Base-by-base conservation (phyloP, 2,888 invertebrate genomes). In the Clostera curtula region DNA sequence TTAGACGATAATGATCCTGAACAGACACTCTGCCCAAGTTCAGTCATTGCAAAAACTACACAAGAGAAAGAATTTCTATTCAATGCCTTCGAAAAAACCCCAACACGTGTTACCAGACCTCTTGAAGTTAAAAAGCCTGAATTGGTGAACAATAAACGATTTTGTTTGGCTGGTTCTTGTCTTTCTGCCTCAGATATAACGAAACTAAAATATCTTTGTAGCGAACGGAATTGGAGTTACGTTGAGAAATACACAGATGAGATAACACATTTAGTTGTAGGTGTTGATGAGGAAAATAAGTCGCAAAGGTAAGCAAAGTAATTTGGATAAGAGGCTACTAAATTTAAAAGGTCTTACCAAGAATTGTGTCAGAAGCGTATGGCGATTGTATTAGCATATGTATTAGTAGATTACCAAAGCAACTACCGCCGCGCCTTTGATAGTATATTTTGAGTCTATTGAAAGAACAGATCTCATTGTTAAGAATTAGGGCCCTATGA, bases 211-310 rank as follows among this genome's bases (percentile, higher is more conserved):
- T 17, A 33, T 4, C 40, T 80, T 5, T 82, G 82, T 43, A 33
- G 31, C 5, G 49, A 58, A 33, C 55, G 41, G 5, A 54, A 56
- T 22, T 60, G 61, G 83, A 58, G 34, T n/a, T 75, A 61, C 35
- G 43, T 62, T 0, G 70, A 76, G 6, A 69, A 68, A 33, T 84
- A 70, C 39, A 52, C 56, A 2, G 57, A 54, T 5, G 67, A 73
- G 5, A 30, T 84, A 29, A 80, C 83, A 3, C 85, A 85, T 60
- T 51, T 85, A 19, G 71, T 85, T 24, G 79, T 84, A 4, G 56
- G 65, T 18, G 77, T 79, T 3, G 80, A 83, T 45, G 69, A 76
- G 6, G 69, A 76, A 27, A 74, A 72, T 16, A 69, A 55, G 36
- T 65, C 77, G 5, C 71, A 79, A 45, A 71, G 85, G 83, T 83